These are phyloP conservation scores for Scaptomyza pallida DNA, from an alignment of 1,140 invertebrate genomes.

Conservation along the genomic window DNA sequence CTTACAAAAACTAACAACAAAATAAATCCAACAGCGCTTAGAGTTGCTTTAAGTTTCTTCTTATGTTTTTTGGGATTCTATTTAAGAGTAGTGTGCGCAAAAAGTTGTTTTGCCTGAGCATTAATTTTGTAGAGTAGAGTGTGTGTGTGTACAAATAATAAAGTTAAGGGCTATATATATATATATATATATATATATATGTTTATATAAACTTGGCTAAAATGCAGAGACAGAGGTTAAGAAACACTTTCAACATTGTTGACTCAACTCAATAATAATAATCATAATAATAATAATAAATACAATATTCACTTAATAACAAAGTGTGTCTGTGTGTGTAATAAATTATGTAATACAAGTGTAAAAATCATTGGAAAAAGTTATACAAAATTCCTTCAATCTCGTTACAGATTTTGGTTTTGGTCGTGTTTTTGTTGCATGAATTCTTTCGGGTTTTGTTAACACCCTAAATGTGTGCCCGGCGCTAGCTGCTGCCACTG, in stretches of 20 bases:
- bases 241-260: slow-evolving; percentile 51
- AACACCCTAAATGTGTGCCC: background rate
- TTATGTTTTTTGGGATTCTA: slow-evolving; percentile 10
- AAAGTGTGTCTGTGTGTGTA: slow-evolving; percentile 45
- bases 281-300: slow-evolving; percentile 67
- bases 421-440: slow-evolving; percentile 46
- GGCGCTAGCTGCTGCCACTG: slow-evolving; percentile 40
- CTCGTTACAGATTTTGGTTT: slow-evolving; percentile 44
- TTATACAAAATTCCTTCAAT: slow-evolving; percentile 3
- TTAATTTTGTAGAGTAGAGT: slow-evolving; percentile 45
- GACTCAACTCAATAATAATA: slow-evolving; percentile 68
- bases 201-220: slow-evolving; percentile 13
- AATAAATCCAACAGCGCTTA: slow-evolving; percentile 61
- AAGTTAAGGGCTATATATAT: background rate
- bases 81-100: slow-evolving; percentile 57
- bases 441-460: background rate
- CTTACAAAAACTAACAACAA: slow-evolving; percentile 80
- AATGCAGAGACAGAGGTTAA: slow-evolving; percentile 10
- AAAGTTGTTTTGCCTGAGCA: slow-evolving; percentile 61
- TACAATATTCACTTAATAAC: slow-evolving; percentile 69
- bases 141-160: slow-evolving; percentile 4
- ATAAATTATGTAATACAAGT: slow-evolving; percentile 62
- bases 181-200: slow-evolving; percentile 5
- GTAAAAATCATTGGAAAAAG: slow-evolving; percentile 41
- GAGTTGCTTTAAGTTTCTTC: slow-evolving; percentile 57